Conservation (phyloP, 2,113 vertebrate genomes). For the Leiothrix lutea region DNA sequence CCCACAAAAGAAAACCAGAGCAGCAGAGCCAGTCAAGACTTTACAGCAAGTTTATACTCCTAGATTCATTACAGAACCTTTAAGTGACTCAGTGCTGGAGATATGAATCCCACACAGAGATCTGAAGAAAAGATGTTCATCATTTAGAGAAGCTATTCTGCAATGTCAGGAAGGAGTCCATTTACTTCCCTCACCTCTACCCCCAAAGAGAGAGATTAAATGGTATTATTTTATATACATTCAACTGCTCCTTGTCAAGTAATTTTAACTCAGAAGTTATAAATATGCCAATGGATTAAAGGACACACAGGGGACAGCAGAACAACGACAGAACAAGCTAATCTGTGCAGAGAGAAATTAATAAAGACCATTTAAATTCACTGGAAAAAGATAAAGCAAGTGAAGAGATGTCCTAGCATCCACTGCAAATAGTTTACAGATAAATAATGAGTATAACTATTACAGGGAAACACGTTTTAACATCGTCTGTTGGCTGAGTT, state of each 20-base stretch:
- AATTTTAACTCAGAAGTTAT: not conserved
- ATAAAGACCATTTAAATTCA: not conserved
- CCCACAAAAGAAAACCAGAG: not conserved
- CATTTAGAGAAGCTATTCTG: not conserved
- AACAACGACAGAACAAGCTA: not conserved
- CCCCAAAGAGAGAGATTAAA: not conserved
- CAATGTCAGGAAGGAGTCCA: not conserved
- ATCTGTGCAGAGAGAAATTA: not conserved
- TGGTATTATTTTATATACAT: not conserved
- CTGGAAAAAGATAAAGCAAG: not conserved
- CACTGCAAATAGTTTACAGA: not conserved
- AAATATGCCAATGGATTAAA: not conserved
- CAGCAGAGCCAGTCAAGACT: not conserved
- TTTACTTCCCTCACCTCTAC: not conserved
- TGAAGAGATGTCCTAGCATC: not conserved
- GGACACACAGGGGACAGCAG: not conserved
- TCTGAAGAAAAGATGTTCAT: not conserved
- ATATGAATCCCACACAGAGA: not conserved
- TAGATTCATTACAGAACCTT: not conserved
- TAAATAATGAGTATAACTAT: not conserved
- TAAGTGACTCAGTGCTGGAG: not conserved
- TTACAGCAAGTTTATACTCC: not conserved
- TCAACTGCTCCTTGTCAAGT: not conserved
- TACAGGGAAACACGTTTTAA: not conserved
- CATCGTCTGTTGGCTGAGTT: not conserved